Evolutionary conservation across 2,888 invertebrate genomes (phyloP).

Genomic region (Aphodius granarius): DNA sequence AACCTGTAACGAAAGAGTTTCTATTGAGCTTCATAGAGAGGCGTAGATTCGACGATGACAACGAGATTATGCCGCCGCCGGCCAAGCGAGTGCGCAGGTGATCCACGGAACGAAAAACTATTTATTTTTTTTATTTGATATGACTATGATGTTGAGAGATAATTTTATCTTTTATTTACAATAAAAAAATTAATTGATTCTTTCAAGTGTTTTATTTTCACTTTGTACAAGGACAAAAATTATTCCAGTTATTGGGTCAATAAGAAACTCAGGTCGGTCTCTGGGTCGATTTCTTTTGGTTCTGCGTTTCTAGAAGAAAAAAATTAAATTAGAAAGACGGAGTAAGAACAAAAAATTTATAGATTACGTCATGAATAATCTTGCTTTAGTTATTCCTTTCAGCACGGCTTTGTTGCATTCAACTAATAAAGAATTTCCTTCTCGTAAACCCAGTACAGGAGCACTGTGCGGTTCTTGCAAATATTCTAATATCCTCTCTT

Average conservation of each 20-base stretch:
- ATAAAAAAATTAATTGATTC: constrained; percentile 15
- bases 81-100: constrained; percentile 58
- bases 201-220: background rate
- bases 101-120: constrained; percentile 19
- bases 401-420: constrained; percentile 61
- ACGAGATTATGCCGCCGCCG: constrained; percentile 73
- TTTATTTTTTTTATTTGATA: constrained; percentile 24
- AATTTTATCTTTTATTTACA: constrained; percentile 21
- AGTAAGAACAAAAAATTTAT: background rate
- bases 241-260: constrained; percentile 30
- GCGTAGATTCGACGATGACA: constrained; percentile 66
- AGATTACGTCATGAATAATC: constrained; percentile 65
- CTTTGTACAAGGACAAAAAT: background rate
- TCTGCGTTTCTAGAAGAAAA: constrained; percentile 56
- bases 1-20: constrained; percentile 83
- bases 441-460: constrained; percentile 71
- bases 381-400: constrained; percentile 65
- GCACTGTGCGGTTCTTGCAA: constrained; percentile 61
- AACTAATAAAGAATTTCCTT: constrained; percentile 69
- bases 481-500: constrained; percentile 72
- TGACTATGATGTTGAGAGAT: constrained; percentile 2
- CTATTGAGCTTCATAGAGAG: constrained; percentile 74
- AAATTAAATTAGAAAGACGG: constrained; percentile 14
- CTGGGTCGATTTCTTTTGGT: constrained; percentile 59
- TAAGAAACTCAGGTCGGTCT: constrained; percentile 65